A percentile compares a stretch with the other conserved stretches of the same genome.
Conservation (phyloP, 2,113 vertebrate species). For the Trogon surrucura region DNA sequence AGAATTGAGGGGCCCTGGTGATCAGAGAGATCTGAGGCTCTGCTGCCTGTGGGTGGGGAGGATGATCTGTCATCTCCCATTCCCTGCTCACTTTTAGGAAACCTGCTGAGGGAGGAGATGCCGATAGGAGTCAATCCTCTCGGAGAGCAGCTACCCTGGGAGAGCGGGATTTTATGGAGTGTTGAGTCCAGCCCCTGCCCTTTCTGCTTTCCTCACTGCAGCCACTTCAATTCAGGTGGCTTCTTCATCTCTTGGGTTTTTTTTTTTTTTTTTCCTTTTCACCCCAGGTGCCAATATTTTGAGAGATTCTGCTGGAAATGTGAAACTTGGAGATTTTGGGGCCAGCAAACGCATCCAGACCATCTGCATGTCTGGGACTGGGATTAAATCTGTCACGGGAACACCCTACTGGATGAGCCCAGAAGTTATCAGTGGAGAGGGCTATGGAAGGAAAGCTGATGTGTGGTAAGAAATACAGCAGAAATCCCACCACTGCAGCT, state of each 20-base stretch:
- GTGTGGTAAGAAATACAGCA: constrained; percentile 83
- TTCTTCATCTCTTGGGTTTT: background rate
- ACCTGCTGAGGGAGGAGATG: background rate
- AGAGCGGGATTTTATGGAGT: background rate
- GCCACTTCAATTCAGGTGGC: background rate
- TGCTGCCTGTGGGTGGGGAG: background rate
- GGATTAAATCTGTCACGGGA: constrained; percentile 93
- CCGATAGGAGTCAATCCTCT: background rate
- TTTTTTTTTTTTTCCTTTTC: background rate
- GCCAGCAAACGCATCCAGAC: constrained; percentile 95
- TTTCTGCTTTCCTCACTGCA: background rate
- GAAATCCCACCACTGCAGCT: background rate
- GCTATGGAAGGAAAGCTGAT: constrained; percentile 91
- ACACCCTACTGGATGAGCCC: constrained; percentile 97
- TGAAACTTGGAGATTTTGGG: constrained; percentile 93
- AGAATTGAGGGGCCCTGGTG: background rate
- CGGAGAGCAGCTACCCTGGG: background rate
- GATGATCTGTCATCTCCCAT: background rate
- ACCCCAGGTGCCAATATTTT: constrained; percentile 90
- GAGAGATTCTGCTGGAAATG: constrained; percentile 90
- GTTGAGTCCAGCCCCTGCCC: background rate
- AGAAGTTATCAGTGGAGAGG: constrained; percentile 92
- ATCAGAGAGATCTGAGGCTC: background rate
- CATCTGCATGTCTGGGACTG: constrained; percentile 93
- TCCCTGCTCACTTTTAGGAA: background rate